These are phyloP conservation scores for Eupithecia pulchellata DNA, from an alignment of 2,888 invertebrate species.

Conservation along the genomic window DNA sequence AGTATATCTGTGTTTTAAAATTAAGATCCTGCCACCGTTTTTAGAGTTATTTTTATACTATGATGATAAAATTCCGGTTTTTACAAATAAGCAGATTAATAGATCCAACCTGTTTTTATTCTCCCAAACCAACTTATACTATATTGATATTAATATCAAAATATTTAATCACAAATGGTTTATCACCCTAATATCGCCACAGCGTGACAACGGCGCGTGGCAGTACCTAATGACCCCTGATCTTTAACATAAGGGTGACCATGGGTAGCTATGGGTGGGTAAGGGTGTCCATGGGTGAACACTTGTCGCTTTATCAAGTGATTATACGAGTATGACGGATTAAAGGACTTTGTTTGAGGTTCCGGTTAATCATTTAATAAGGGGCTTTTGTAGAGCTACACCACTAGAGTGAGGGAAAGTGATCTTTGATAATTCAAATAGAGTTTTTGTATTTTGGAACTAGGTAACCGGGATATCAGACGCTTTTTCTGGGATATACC, in stretches of 20 bases:
- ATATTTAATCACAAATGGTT: neutral
- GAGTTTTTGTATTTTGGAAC: neutral
- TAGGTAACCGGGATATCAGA: neutral
- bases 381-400: neutral
- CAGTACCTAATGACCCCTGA: neutral
- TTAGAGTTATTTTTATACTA: no score
- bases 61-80: no score
- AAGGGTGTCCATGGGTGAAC: neutral
- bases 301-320: conserved; percentile 6
- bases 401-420: neutral
- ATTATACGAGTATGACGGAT: neutral
- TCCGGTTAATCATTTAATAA: conserved; percentile 1
- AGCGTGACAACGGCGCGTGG: neutral
- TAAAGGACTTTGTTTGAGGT: neutral
- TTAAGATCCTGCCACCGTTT: no score
- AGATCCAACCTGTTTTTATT: no score
- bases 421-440: neutral
- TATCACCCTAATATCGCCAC: neutral
- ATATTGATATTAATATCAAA: no score
- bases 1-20: no score
- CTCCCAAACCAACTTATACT: no score
- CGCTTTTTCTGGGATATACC: neutral
- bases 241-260: neutral
- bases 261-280: neutral
- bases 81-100: no score